Evolutionary conservation across 2,888 invertebrate genomes (phyloP), one percentile per base, ranked within the genome.

Genomic region (Drosophila meridiana): DNA sequence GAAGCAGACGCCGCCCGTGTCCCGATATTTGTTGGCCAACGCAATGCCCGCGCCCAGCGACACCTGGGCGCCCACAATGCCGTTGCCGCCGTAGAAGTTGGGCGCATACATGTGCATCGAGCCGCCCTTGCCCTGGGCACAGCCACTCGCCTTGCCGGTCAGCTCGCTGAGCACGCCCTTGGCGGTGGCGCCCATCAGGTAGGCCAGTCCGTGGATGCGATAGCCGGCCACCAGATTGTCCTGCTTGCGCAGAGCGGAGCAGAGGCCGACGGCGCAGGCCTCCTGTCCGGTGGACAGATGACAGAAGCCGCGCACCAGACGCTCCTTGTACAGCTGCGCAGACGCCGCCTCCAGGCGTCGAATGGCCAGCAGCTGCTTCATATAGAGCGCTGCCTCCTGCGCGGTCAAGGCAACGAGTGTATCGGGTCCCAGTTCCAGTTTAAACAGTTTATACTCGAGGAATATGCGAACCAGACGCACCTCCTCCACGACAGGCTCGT

Each of bases 41-140:
- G 97, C 99, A 50, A 99, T 94, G 2, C 99, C 99, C 26, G 97
- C 97, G 38, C 99, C 99, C 3, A 99, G 93, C 0, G 99, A 98
- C n/a, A 97, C 97, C 97, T 98, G 99, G 59, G 99, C 99, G 36
- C 99, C 99, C 34, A 99, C 99, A 91, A 99, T 99, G 43, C 99
- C 99, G 92, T 99, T 99, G 64, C 99, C 99, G 50, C 97, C 97
- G 91, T 96, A 99, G 94, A 99, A 99, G 92, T 98, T 97, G 58
- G 95, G 94, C 0, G 95, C 94, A 90, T 99, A 99, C 97, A 99
- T 97, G 93, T 99, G 99, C 99, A 99, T 99, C 50, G 99, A 99
- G 58, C 99, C 99, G 48, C 99, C 99, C 93, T 99, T 99, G 62
- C 99, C 99, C 57, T 96, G 95, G 0, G 98, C 96, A 93, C 97